Evolutionary conservation across 2,113 vertebrate genomes (phyloP), one percentile per base, ranked within the genome.

Genomic region (Trichechus manatus): DNA sequence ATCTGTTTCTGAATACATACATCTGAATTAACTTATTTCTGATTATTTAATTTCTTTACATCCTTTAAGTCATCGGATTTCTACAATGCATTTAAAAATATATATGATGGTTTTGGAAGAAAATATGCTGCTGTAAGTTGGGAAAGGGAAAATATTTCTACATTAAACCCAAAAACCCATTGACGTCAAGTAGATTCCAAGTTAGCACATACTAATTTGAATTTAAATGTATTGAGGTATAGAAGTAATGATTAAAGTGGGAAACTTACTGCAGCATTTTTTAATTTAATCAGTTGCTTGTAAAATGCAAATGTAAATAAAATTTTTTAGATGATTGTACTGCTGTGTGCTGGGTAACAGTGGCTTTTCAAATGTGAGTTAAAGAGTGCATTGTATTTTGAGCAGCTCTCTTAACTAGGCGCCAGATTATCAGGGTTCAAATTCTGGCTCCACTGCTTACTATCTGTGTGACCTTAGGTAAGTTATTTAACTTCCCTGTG

Each of bases 261-360:
- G 9, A 89, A 23, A 89, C 33, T 68, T 79, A 78, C 74, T 87
- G 31, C 33, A 86, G 85, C 22, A 47, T 70, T 81, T 92, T 91
- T 87, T 39, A 66, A 13, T 83, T 89, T 93, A 42, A 84, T 94
- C 77, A 80, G 39, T 75, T 93, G 23, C 44, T 93, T 94, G 19
- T 82, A 75, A 96, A 88, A 74, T 94, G 6, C 15, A 96, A 53
- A 47, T 93, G 68, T 95, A 93, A 97, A 95, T 93, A 96, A 96
- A 47, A 33, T 72, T 86, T 44, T 47, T 42, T 39, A 25, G 81
- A 77, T 77, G 8, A 72, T 87, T 89, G 1, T 64, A 29, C 93
- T 95, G 14, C 36, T 27, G 3, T 83, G 75, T 78, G 17, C 80
- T 96, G 47, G 36, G 10, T 91, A 66, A 68, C 72, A 47, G 8